phyloP scores from a whole-genome alignment of 2,113 vertebrate genomes.

The Carettochelys insculpta region DNA sequence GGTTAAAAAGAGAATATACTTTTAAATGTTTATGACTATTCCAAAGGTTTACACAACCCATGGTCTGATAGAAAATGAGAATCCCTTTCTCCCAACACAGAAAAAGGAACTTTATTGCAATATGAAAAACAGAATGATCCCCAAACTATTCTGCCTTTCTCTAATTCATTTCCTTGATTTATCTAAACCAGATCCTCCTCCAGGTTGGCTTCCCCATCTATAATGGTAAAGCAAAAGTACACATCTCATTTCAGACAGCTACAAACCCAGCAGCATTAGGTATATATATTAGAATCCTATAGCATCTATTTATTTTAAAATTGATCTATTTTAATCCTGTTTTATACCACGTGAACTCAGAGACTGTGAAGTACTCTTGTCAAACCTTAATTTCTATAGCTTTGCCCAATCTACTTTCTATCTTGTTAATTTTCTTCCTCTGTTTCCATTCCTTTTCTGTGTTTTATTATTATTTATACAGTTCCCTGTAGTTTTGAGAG shows the following conservation, averaged over 20 bases:
- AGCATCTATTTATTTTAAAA: background rate
- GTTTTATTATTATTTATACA: background rate
- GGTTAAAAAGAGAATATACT: background rate
- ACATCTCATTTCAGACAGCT: rapidly evolving
- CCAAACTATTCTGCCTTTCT: rapidly evolving
- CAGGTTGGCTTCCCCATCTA: background rate
- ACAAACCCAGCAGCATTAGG: background rate
- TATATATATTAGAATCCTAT: background rate
- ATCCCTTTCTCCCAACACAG: background rate
- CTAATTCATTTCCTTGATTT: background rate
- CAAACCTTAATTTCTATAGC: background rate
- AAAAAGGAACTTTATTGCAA: background rate
- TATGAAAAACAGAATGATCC: background rate
- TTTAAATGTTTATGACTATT: background rate
- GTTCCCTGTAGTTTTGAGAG: background rate
- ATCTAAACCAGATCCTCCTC: background rate
- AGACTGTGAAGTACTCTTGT: background rate
- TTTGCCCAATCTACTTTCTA: background rate
- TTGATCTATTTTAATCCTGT: background rate
- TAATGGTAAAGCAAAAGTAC: background rate
- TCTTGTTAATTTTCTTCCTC: background rate
- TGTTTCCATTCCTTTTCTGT: background rate
- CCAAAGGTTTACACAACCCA: background rate
- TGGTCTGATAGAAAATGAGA: background rate
- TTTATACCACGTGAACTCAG: background rate